phyloP scores from a whole-genome alignment of 1,140 invertebrate genomes.

The Manduca sexta region DNA sequence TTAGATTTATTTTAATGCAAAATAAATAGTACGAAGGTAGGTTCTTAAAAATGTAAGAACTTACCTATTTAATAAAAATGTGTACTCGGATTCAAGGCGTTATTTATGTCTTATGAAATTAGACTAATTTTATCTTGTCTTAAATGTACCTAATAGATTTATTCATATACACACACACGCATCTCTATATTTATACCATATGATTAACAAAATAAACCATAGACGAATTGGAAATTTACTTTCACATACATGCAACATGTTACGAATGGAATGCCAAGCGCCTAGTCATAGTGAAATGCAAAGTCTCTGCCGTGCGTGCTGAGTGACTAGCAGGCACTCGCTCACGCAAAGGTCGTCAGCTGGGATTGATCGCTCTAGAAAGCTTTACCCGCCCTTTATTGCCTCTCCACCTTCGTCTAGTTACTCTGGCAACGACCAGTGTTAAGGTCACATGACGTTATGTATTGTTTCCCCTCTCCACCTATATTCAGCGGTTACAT shows the following conservation, averaged over 20 bases:
- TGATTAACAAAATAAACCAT: neutral
- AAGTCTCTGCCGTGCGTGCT: constrained; percentile 36
- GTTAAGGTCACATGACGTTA: constrained; percentile 35
- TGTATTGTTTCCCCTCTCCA: constrained; percentile 3
- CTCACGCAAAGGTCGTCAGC: constrained; percentile 57
- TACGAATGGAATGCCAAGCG: constrained; percentile 9
- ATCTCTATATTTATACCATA: neutral
- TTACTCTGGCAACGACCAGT: constrained; percentile 27
- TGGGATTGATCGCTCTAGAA: constrained; percentile 38
- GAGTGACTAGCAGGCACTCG: constrained; percentile 39
- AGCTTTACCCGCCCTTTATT: constrained; percentile 41
- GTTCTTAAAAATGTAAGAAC: too few relatives aligned
- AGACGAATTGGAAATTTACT: neutral
- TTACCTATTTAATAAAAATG: too few relatives aligned
- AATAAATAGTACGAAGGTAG: too few relatives aligned
- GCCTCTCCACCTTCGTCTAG: constrained; percentile 36
- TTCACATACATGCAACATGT: neutral
- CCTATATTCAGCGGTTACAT: neutral
- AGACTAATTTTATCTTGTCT: too few relatives aligned
- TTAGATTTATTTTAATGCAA: too few relatives aligned
- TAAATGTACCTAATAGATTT: too few relatives aligned
- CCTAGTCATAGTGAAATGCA: constrained; percentile 42
- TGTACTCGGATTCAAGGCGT: too few relatives aligned
- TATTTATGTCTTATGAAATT: too few relatives aligned
- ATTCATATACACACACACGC: too few relatives aligned